Conservation (phyloP, 1,140 invertebrate species). For the Dendrolimus kikuchii region DNA sequence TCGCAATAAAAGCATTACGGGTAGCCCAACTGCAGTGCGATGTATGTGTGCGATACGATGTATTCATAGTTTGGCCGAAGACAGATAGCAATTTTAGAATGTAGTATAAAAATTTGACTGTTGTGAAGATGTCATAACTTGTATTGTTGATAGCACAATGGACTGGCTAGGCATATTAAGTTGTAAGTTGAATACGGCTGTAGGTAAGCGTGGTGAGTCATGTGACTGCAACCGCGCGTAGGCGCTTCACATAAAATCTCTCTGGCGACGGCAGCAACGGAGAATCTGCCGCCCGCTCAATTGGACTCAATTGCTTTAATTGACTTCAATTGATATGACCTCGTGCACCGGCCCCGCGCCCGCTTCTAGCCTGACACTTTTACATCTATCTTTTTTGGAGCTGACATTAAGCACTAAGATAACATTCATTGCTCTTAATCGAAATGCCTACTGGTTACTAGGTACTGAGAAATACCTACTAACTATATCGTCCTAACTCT, state of each 20-base stretch:
- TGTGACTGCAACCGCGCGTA: slow-evolving; percentile 46
- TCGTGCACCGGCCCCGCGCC: slow-evolving; percentile 54
- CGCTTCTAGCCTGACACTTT: slow-evolving; percentile 67
- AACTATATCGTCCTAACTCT: not conserved
- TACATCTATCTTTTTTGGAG: slow-evolving; percentile 69
- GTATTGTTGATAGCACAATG: no score
- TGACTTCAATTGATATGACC: slow-evolving; percentile 70
- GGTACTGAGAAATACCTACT: not conserved
- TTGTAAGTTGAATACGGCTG: not conserved
- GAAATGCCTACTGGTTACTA: slow-evolving; percentile 15
- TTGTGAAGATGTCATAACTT: no score
- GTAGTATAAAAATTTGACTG: no score
- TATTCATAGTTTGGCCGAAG: no score
- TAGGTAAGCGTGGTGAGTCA: slow-evolving; percentile 36
- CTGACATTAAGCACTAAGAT: slow-evolving; percentile 59
- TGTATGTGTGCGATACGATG: no score
- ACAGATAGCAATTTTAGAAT: no score
- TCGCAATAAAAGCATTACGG: no score
- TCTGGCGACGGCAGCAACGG: slow-evolving; percentile 52
- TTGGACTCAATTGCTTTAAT: slow-evolving; percentile 68
- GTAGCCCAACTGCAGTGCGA: no score
- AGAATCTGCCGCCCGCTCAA: slow-evolving; percentile 66
- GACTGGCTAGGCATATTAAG: not conserved
- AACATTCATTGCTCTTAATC: slow-evolving; percentile 45
- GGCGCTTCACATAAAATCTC: slow-evolving; percentile 67